phyloP scores from a whole-genome alignment of 1,140 invertebrate species.

The Penaeus japonicus region DNA sequence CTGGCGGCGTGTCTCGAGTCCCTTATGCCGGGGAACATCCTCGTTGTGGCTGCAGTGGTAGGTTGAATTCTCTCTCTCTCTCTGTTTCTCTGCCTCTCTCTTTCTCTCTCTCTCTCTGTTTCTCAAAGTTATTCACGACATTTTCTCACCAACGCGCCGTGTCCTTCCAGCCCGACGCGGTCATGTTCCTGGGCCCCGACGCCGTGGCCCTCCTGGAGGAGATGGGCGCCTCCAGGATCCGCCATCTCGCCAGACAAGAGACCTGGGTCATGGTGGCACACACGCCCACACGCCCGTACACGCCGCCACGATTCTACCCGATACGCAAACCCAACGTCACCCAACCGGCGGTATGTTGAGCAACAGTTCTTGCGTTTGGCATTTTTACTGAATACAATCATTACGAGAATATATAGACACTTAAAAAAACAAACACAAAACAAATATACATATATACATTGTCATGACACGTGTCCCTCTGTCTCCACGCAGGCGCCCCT shows the following conservation, averaged over 20 bases:
- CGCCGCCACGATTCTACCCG: background rate
- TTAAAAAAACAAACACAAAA: too few relatives aligned
- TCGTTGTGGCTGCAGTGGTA: slow-evolving; percentile 38
- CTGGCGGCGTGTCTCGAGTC: slow-evolving; percentile 8
- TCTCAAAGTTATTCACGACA: too few relatives aligned
- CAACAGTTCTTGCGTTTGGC: too few relatives aligned
- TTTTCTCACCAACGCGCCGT: too few relatives aligned
- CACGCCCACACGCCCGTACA: background rate
- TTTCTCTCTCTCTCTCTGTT: too few relatives aligned
- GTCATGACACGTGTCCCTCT: background rate
- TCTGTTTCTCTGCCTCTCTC: too few relatives aligned
- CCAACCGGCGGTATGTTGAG: background rate
- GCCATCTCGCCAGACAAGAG: slow-evolving; percentile 20
- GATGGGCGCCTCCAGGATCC: slow-evolving; percentile 25
- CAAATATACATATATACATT: background rate
- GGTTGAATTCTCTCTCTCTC: background rate
- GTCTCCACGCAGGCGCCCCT: background rate
- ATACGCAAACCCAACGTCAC: background rate
- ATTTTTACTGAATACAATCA: too few relatives aligned
- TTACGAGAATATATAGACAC: too few relatives aligned
- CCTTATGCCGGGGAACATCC: slow-evolving; percentile 22
- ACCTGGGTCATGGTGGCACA: slow-evolving; percentile 40
- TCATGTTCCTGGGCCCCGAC: slow-evolving; percentile 13
- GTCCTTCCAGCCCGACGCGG: slow-evolving; percentile 24
- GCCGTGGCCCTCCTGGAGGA: slow-evolving; percentile 14